Conservation (phyloP, 2,113 vertebrate genomes). For the Danio rerio region DNA sequence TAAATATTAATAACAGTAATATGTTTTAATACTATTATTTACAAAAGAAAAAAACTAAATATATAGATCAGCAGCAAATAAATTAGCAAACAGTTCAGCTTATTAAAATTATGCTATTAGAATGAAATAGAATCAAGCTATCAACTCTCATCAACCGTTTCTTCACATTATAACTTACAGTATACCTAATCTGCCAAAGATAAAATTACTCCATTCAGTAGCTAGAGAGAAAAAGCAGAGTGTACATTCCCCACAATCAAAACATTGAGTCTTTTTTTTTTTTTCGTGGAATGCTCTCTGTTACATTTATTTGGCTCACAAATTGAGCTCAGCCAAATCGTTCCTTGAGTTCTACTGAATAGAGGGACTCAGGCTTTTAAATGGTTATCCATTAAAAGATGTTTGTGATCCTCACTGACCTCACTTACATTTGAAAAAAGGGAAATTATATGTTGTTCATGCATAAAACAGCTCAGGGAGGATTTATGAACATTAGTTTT, state of each 20-base stretch:
- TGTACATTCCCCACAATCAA: constrained; percentile 8
- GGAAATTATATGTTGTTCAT: background rate
- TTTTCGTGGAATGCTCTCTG: background rate
- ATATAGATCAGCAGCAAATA: too few species aligned
- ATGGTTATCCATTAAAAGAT: constrained; percentile 32
- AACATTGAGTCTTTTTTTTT: background rate
- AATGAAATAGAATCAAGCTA: too few species aligned
- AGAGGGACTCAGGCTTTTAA: background rate
- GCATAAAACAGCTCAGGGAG: background rate
- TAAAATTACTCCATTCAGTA: constrained; percentile 20
- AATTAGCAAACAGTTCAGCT: too few species aligned
- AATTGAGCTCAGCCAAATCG: background rate
- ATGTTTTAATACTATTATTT: too few species aligned
- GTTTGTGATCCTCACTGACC: background rate
- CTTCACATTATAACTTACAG: too few species aligned
- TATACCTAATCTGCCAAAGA: background rate
- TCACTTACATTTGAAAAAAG: background rate
- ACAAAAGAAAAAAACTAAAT: too few species aligned
- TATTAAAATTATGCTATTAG: too few species aligned
- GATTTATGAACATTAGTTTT: background rate
- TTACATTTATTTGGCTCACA: constrained; percentile 23
- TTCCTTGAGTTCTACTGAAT: background rate
- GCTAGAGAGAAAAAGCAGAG: background rate
- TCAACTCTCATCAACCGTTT: too few species aligned
- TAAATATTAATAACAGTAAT: too few species aligned